phyloP scores from a whole-genome alignment of 2,113 vertebrate species.

The Menidia beryllina region DNA sequence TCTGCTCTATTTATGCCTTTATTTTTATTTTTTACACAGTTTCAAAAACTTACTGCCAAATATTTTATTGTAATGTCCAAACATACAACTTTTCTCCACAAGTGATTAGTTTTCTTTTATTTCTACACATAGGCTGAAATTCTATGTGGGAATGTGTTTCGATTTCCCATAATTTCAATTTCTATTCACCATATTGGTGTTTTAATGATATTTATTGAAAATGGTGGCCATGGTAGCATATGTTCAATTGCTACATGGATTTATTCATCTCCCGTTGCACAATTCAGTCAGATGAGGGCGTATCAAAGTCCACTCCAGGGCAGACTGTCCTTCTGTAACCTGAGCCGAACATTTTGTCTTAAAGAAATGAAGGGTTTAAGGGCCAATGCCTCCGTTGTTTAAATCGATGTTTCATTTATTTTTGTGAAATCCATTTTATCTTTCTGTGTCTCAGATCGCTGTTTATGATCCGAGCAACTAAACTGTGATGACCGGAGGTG shows the following conservation, averaged over 20 bases:
- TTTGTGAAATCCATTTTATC: constrained; percentile 39
- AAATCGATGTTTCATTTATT: constrained; percentile 17
- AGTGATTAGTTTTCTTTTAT: constrained; percentile 11
- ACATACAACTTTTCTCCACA: constrained; percentile 25
- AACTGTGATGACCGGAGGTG: constrained; percentile 35
- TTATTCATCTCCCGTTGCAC: constrained; percentile 61
- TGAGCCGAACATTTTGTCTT: constrained; percentile 54
- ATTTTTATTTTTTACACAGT: constrained; percentile 39
- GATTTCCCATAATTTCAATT: constrained; percentile 50
- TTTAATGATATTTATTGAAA: constrained; percentile 70
- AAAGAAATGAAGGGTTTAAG: constrained; percentile 39
- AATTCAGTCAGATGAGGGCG: constrained; percentile 51
- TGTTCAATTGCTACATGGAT: constrained; percentile 42
- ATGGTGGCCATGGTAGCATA: constrained; percentile 61
- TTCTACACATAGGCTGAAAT: constrained; percentile 29
- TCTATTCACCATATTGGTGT: constrained; percentile 84
- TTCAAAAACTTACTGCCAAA: constrained; percentile 24
- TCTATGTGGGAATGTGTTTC: constrained; percentile 23
- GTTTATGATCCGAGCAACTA: constrained; percentile 36
- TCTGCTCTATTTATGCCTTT: constrained; percentile 45
- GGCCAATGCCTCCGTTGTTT: background rate
- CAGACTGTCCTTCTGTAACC: constrained; percentile 49
- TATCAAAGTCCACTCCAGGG: constrained; percentile 49
- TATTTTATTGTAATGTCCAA: constrained; percentile 37
- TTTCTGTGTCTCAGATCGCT: constrained; percentile 35